Conservation (phyloP, 1,140 invertebrate species). For the Metaphire vulgaris region DNA sequence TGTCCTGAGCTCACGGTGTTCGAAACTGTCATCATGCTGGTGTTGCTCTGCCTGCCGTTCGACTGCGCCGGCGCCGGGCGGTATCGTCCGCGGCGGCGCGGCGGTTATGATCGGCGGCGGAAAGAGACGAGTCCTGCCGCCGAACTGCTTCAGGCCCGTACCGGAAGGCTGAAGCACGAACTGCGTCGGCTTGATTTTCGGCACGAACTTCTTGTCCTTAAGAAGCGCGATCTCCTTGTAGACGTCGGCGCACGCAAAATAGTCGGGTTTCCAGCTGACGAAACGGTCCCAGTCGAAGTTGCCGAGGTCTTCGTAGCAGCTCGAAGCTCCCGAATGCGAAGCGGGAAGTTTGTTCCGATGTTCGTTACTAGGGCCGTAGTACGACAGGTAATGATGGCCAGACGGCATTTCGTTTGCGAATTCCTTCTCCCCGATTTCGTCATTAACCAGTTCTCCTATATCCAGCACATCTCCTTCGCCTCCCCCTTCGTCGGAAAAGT, state of each 20-base stretch:
- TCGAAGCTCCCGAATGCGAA: neutral
- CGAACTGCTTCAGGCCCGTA: neutral
- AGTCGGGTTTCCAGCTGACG: neutral
- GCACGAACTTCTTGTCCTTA: neutral
- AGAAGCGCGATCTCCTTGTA: neutral
- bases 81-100: neutral
- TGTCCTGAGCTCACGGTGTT: neutral
- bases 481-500: slow-evolving; percentile 77
- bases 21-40: neutral
- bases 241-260: neutral
- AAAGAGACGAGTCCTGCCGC: neutral
- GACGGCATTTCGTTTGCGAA: neutral
- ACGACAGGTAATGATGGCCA: neutral
- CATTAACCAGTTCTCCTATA: slow-evolving; percentile 51
- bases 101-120: neutral
- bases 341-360: neutral
- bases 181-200: neutral
- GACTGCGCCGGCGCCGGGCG: neutral
- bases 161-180: neutral
- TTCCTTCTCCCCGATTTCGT: neutral
- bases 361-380: neutral
- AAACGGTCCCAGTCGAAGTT: neutral
- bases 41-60: neutral
- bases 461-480: slow-evolving; percentile 66
- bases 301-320: neutral